Evolutionary conservation across 2,888 invertebrate genomes (phyloP).

Genomic region (Melangyna quadrimaculata): DNA sequence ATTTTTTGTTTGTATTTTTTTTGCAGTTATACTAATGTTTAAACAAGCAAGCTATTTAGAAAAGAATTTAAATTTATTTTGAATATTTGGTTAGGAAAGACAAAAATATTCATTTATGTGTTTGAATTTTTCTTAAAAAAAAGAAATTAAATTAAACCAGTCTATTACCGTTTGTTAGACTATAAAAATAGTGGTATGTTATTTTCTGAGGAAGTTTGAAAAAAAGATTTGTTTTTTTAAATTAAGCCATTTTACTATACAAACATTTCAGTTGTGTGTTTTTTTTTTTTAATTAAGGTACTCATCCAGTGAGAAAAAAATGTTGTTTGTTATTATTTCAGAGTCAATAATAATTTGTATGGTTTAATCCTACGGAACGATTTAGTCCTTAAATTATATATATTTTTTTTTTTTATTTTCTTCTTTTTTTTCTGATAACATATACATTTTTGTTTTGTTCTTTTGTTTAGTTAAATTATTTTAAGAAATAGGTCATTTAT

Average conservation of each 20-base stretch:
- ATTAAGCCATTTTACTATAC: not conserved
- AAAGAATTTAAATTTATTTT: not conserved
- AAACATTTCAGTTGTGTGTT: not conserved
- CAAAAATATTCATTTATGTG: not conserved
- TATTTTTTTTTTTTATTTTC: slow-evolving; percentile 17
- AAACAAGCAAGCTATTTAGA: not conserved
- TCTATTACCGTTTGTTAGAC: not conserved
- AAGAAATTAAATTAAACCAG: not conserved
- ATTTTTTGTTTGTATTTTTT: not conserved
- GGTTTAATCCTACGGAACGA: slow-evolving; percentile 47
- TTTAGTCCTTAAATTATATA: slow-evolving; percentile 27
- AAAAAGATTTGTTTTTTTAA: not conserved
- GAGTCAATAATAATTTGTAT: slow-evolving; percentile 22
- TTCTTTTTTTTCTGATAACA: slow-evolving; percentile 52
- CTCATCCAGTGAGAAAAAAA: not conserved
- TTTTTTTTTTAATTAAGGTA: not conserved
- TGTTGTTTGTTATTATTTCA: slow-evolving; percentile 29
- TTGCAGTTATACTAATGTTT: not conserved
- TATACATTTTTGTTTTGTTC: slow-evolving; percentile 53
- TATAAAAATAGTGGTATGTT: not conserved
- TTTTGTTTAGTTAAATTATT: slow-evolving; percentile 67
- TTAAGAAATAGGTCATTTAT: slow-evolving; percentile 67
- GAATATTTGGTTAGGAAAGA: not conserved
- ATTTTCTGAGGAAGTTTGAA: not conserved
- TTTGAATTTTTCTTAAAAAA: not conserved